Evolutionary conservation across 2,888 invertebrate species (phyloP), one percentile per base, ranked within the genome.

Genomic region (Andrena chrysosceles): DNA sequence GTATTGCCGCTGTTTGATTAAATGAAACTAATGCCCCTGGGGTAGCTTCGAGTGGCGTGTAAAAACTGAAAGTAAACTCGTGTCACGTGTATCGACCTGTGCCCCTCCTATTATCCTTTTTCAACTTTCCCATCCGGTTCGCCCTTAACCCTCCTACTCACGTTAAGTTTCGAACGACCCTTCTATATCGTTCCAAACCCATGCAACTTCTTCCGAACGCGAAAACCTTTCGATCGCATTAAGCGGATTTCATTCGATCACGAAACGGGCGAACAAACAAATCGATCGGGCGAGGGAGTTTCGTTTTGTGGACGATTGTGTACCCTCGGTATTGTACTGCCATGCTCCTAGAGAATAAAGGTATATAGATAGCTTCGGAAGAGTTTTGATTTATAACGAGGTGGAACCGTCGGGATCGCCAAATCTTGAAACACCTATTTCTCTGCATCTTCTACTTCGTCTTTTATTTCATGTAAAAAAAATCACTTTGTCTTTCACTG

Each of bases 21-120:
- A 91, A 91, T 86, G 88, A 87, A 87, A 91, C 90, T 91, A 91
- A 91, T 91, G 83, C 86, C 87, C 87, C 80, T 82, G 83, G 88
- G 88, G 89, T 84, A 76, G 86, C 84, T 79, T 90, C 85, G 66
- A 90, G 89, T 90, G 86, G 87, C 77, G 54, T 31, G 62, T 48
- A 74, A 74, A 72, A 63, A 84, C 52, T 54, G 78, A 75, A 84
- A 66, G 81, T 73, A 75, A 73, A 81, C 89, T 85, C 88, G 84
- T 86, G 87, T 86, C 87, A 74, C 85, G 90, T 86, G 90, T 87
- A 90, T 63, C 70, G 75, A 77, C 66, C 49, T 29, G 49, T 42
- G 29, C 59, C 78, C 70, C 33, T 35, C 29, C 68, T 70, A 48
- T 69, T 66, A n/a, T 66, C 74, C 81, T 56, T 68, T 76, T 71